These are phyloP conservation scores for Ariopsis seemanni DNA, from an alignment of 2,113 vertebrate species.

Conservation along the genomic window DNA sequence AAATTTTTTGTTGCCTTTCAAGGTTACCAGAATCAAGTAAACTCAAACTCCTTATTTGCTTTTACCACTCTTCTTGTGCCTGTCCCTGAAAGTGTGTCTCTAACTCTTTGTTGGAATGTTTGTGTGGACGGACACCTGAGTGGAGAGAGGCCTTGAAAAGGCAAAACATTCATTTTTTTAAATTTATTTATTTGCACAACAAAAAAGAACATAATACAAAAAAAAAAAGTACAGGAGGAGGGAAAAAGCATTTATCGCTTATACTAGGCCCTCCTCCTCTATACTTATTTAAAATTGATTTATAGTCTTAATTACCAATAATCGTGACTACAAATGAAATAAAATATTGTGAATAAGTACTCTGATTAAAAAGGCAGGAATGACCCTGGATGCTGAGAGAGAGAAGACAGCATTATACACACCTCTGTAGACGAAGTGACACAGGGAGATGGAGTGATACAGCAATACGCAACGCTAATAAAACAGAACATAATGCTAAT, in stretches of 20 bases:
- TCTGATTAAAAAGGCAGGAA: not conserved
- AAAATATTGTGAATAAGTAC: constrained; percentile 9
- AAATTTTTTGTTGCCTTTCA: not conserved
- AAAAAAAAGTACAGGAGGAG: too few species aligned
- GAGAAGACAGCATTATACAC: not conserved
- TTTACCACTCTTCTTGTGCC: not conserved
- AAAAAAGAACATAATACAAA: too few species aligned
- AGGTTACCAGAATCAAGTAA: not conserved
- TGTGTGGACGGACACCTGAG: constrained; percentile 5
- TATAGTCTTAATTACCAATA: too few species aligned
- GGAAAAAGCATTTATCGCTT: too few species aligned
- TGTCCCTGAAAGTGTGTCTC: constrained; percentile 19
- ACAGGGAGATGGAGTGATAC: not conserved
- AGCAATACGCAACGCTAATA: constrained; percentile 1
- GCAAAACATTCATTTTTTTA: not conserved
- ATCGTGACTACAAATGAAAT: too few species aligned
- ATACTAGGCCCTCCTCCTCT: too few species aligned
- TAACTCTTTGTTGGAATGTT: constrained; percentile 19
- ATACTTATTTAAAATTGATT: too few species aligned
- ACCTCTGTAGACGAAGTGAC: not conserved
- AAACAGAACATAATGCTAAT: not conserved
- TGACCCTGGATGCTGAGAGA: not conserved
- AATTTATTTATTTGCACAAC: too few species aligned
- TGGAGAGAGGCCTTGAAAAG: constrained; percentile 39
- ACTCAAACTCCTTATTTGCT: not conserved